These are phyloP conservation scores for Torymus texanus DNA, from an alignment of 2,888 invertebrate genomes.

Conservation along the genomic window DNA sequence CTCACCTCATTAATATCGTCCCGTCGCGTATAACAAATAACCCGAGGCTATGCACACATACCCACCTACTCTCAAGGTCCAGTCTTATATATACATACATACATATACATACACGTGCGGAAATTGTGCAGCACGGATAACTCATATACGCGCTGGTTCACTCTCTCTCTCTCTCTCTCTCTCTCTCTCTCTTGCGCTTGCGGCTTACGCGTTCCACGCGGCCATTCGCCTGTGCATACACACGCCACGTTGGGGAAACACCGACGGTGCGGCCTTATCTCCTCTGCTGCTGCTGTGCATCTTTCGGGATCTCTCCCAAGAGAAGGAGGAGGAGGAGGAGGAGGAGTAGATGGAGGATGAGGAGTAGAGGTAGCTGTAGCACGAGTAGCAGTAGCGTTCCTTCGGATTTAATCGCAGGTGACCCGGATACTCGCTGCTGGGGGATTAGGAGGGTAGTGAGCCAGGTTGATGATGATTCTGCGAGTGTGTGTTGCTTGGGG, in stretches of 20 bases:
- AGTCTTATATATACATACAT: neutral
- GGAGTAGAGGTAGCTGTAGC: too few species aligned
- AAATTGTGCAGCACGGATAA: slow-evolving; percentile 40
- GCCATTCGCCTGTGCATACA: neutral
- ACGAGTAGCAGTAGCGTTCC: too few species aligned
- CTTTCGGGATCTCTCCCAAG: neutral
- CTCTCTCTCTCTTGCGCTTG: neutral
- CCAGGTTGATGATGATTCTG: too few species aligned
- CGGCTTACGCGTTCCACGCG: neutral
- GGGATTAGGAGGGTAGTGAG: too few species aligned
- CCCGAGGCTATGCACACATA: neutral
- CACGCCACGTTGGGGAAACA: neutral
- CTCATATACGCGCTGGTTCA: slow-evolving; percentile 19
- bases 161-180: too few species aligned
- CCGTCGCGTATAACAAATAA: neutral
- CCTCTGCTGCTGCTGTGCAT: neutral
- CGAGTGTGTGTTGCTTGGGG: too few species aligned
- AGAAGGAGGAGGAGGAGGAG: too few species aligned
- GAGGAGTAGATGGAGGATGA: too few species aligned
- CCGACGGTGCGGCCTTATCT: neutral
- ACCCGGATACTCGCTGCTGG: too few species aligned
- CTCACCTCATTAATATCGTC: too few species aligned
- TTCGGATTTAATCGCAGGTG: too few species aligned
- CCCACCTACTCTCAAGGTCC: too few species aligned
- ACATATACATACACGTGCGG: neutral